Evolutionary conservation across 1,140 invertebrate species (phyloP), one percentile per base, ranked within the genome.

Genomic region (Eueides isabella): DNA sequence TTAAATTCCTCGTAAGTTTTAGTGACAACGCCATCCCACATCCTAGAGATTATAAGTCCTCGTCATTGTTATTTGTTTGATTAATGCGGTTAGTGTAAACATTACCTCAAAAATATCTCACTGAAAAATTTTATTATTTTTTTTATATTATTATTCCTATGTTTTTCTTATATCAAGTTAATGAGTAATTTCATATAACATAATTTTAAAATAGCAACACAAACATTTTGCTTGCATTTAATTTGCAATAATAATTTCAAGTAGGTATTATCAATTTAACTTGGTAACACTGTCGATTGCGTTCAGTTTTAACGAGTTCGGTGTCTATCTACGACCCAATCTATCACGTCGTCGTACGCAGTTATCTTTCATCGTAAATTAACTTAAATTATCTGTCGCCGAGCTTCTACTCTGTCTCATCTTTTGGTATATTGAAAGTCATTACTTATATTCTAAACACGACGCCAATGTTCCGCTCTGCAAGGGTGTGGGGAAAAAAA

Each of bases 281-380:
- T 80, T 80, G 73, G 75, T 71, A 72, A 75, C 72, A 80, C 72
- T 72, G 48, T 80, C 76, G 73, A 78, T 81, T 71, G 71, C 44
- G 70, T 61, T 68, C 77, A 71, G 67, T 81, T 81, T 76, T 78
- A 86, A 85, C 80, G 79, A 83, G 80, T 81, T 78, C 63, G 70
- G 67, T 64, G 76, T 73, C 70, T 84, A 80, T 81, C 80, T 80
- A 38, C 70, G 61, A 61, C 69, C 63, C 73, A 68, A 85, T 82
- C 78, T 83, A 74, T 83, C 80, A 80, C 72, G 76, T 74, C 67
- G 11, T 72, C 70, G 71, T 29, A 71, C 65, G 67, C 73, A 69
- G 76, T 86, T 87, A 89, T 90, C 85, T 71, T 75, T 63, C 72
- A 84, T 87, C 82, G 84, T 88, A 90, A 90, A 86, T 88, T 87